Conservation (phyloP, 1,140 invertebrate species). For the Tachypleus tridentatus region DNA sequence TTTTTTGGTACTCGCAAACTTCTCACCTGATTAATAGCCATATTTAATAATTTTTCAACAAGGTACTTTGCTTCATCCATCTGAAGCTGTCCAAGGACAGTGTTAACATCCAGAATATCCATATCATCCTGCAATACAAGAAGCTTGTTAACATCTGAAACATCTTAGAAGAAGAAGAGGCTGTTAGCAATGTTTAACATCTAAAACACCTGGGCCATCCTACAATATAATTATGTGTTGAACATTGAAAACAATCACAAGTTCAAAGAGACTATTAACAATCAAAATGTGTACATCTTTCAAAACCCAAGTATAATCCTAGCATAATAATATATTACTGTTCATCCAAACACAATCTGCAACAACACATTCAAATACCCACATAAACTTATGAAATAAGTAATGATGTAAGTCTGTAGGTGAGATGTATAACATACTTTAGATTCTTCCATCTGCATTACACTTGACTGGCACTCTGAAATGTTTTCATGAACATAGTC, state of each 20-base stretch:
- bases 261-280: too few species aligned
- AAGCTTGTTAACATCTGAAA: slow-evolving; percentile 5
- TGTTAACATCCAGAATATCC: slow-evolving; percentile 28
- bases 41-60: slow-evolving; percentile 59
- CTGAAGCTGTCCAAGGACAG: slow-evolving; percentile 21
- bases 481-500: slow-evolving; percentile 79
- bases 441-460: slow-evolving; percentile 66
- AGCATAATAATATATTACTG: too few species aligned
- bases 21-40: slow-evolving; percentile 50
- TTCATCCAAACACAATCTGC: too few species aligned
- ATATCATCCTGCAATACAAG: slow-evolving; percentile 34
- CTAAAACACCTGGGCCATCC: too few species aligned
- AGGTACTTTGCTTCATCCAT: slow-evolving; percentile 58
- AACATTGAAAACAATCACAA: too few species aligned
- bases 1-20: background rate
- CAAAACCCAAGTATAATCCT: too few species aligned
- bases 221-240: too few species aligned
- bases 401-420: too few species aligned
- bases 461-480: slow-evolving; percentile 72
- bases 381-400: too few species aligned
- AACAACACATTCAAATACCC: too few species aligned
- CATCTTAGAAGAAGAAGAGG: slow-evolving; percentile 10
- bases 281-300: too few species aligned
- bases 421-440: slow-evolving; percentile 38
- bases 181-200: too few species aligned